Evolutionary conservation across 2,888 invertebrate genomes (phyloP).

Genomic region (Dusona sp.): DNA sequence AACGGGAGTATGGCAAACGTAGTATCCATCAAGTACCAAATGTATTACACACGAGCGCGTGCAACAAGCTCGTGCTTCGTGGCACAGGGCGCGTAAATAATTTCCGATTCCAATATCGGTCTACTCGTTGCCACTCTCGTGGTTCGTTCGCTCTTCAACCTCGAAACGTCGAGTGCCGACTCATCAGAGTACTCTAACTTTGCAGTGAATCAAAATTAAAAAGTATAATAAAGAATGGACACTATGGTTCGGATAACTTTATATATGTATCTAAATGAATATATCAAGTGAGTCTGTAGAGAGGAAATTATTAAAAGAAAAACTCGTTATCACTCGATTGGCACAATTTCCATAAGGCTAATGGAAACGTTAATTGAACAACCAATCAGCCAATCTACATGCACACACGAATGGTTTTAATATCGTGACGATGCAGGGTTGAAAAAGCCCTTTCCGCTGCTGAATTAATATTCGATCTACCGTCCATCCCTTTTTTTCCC

Average conservation of each 20-base stretch:
- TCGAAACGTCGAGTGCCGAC: conserved; percentile 7
- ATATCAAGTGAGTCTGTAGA: background rate
- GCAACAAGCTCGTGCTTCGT: conserved; percentile 18
- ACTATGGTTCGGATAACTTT: background rate
- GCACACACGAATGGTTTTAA: conserved; percentile 56
- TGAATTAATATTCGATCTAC: conserved; percentile 65
- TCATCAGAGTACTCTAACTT: background rate
- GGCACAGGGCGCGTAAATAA: conserved; percentile 71
- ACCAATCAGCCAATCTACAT: conserved; percentile 61
- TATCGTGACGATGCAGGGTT: conserved; percentile 32
- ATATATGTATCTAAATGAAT: background rate
- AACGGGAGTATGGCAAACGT: conserved; percentile 26
- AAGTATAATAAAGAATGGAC: background rate
- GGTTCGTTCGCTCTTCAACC: conserved; percentile 41
- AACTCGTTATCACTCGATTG: conserved; percentile 55
- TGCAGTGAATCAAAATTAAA: background rate
- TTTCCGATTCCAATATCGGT: conserved; percentile 72
- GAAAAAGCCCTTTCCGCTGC: conserved; percentile 52
- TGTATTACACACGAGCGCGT: conserved; percentile 15
- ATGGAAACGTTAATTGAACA: conserved; percentile 68
- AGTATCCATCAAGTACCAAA: conserved; percentile 37
- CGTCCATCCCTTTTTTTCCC: background rate
- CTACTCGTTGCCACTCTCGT: conserved; percentile 43
- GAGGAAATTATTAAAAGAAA: conserved; percentile 39
- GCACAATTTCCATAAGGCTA: conserved; percentile 49